A percentile compares a stretch with the other conserved stretches of the same genome.
phyloP scores from a whole-genome alignment of 2,797 vertebrate genomes.

The Lepus oiostolus region DNA sequence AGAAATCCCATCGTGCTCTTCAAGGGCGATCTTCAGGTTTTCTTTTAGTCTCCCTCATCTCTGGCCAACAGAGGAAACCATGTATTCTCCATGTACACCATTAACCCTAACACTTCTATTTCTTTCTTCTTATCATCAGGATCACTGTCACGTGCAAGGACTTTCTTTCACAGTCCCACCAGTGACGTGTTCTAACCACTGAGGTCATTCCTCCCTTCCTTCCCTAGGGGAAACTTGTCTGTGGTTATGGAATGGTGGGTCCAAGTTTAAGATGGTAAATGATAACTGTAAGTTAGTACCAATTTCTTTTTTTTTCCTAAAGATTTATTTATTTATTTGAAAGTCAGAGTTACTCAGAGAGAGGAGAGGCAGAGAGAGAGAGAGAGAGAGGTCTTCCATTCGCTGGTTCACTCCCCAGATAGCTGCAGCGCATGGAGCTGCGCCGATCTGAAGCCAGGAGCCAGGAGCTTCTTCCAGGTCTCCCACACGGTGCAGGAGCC shows the following conservation, averaged over 20 bases:
- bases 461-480: no score
- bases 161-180: neutral
- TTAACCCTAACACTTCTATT: slow-evolving; percentile 5
- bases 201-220: neutral
- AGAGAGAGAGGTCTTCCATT: no score
- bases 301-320: neutral
- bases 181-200: neutral
- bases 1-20: slow-evolving; percentile 39
- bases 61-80: slow-evolving; percentile 11
- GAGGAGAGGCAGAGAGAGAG: no score
- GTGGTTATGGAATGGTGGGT: neutral
- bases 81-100: neutral
- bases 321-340: no score
- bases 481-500: no score
- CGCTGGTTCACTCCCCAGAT: no score
- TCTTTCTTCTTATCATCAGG: slow-evolving; percentile 22
- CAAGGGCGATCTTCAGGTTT: neutral
- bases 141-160: neutral
- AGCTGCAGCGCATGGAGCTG: no score
- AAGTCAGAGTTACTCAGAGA: no score
- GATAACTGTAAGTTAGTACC: slow-evolving; percentile 19
- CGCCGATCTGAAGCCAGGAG: no score
- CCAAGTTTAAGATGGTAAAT: slow-evolving; percentile 31
- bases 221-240: slow-evolving; percentile 19
- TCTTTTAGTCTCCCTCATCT: neutral